These are phyloP conservation scores for Chydorus sphaericus DNA, from an alignment of 2,888 invertebrate genomes.

Conservation along the genomic window DNA sequence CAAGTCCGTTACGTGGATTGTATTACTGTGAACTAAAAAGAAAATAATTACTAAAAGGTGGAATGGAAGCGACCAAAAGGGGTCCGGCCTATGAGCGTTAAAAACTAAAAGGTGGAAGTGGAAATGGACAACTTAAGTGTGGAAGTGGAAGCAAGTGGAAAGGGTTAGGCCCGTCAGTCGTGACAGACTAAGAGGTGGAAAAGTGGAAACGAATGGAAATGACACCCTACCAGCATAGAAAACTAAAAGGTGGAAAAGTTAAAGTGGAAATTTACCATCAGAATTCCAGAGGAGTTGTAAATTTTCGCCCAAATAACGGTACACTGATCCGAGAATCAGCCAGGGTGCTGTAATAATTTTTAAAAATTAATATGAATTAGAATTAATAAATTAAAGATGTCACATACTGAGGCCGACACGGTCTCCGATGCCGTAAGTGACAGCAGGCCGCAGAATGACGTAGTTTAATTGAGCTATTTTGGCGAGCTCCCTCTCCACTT, in stretches of 20 bases:
- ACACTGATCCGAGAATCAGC: conserved; percentile 71
- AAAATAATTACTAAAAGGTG: too few relatives aligned
- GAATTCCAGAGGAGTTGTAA: conserved; percentile 87
- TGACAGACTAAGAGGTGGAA: too few relatives aligned
- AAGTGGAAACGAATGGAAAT: too few relatives aligned
- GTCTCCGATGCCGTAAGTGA: conserved; percentile 77
- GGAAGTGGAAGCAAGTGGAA: too few relatives aligned
- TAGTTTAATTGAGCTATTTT: conserved; percentile 52
- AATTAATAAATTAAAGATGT: neutral
- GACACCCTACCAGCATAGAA: too few relatives aligned
- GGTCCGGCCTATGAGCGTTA: too few relatives aligned
- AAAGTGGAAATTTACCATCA: too few relatives aligned
- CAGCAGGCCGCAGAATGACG: conserved; percentile 64
- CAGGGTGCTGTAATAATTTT: conserved; percentile 49
- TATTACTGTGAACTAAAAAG: conserved; percentile 73
- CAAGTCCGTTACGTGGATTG: conserved; percentile 73
- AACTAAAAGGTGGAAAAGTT: too few relatives aligned
- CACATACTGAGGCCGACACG: conserved; percentile 61
- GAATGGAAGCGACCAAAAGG: too few relatives aligned
- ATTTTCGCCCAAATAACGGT: conserved; percentile 71
- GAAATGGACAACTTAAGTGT: too few relatives aligned
- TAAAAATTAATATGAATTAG: neutral
- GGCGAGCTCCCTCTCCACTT: conserved; percentile 62
- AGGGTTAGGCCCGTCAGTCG: too few relatives aligned
- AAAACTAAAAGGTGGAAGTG: too few relatives aligned